These are phyloP conservation scores for Anomalospiza imberbis DNA, from an alignment of 2,797 vertebrate genomes.

Conservation along the genomic window DNA sequence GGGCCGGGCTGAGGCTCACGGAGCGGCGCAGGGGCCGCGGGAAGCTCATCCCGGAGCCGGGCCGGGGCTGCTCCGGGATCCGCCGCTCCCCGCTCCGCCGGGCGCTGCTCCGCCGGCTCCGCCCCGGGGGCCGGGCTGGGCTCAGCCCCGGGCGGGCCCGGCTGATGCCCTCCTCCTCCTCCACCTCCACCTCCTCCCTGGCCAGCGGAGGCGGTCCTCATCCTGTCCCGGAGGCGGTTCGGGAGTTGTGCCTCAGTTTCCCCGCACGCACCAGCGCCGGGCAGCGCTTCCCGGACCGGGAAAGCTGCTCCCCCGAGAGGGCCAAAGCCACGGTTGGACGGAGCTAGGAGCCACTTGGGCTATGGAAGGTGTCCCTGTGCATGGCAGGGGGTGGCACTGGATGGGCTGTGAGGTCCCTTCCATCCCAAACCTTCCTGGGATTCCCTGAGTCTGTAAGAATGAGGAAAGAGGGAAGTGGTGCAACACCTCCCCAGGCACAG, in stretches of 20 bases:
- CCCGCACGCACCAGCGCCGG: not conserved
- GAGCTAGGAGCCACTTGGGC: not conserved
- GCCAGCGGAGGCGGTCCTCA: not conserved
- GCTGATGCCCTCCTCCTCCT: not conserved
- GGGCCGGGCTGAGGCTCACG: conserved; percentile 69
- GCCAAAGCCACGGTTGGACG: not conserved
- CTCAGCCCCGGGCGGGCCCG: not conserved
- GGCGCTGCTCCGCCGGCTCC: not conserved
- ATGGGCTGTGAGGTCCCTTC: not conserved
- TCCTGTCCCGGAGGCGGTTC: not conserved
- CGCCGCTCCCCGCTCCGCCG: not conserved
- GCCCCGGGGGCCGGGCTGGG: conserved; percentile 7
- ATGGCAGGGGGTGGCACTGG: not conserved
- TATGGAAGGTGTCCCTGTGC: not conserved
- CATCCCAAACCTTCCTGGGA: not conserved
- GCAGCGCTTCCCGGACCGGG: too few relatives aligned
- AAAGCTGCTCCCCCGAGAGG: not conserved
- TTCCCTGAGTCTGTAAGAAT: not conserved
- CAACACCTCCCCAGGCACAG: not conserved
- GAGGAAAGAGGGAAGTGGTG: not conserved
- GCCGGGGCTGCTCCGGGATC: not conserved
- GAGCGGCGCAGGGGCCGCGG: conserved; percentile 72
- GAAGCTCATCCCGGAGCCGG: conserved; percentile 52
- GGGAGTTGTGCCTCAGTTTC: not conserved
- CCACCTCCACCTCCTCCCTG: not conserved